Evolutionary conservation across 1,140 invertebrate genomes (phyloP).

Genomic region (Drosophila teissieri): DNA sequence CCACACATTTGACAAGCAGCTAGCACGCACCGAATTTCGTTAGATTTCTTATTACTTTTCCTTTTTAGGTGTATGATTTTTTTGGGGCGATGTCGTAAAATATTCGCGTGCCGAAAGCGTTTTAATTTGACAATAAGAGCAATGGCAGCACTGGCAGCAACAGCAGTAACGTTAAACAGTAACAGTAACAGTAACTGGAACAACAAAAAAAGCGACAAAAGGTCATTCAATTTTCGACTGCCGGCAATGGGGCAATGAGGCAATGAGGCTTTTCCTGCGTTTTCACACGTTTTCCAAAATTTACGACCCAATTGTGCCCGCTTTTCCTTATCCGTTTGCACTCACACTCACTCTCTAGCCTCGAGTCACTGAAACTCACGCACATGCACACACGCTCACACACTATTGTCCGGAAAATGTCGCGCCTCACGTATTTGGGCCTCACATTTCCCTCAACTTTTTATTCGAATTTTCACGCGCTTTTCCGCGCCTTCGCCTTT

Average conservation of each 20-base stretch:
- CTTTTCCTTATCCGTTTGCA: slow-evolving; percentile 20
- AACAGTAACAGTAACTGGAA: slow-evolving; percentile 34
- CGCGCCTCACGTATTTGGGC: slow-evolving; percentile 46
- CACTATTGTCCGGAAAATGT: slow-evolving; percentile 22
- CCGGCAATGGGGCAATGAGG: slow-evolving; percentile 79
- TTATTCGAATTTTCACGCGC: slow-evolving; percentile 20
- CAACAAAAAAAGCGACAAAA: slow-evolving; percentile 62
- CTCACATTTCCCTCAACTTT: slow-evolving; percentile 50
- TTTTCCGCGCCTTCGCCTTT: slow-evolving; percentile 47
- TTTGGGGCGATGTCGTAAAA: slow-evolving; percentile 75
- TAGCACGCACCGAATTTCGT: slow-evolving; percentile 50
- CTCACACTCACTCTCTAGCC: slow-evolving; percentile 8
- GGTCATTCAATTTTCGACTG: slow-evolving; percentile 69
- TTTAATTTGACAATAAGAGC: slow-evolving; percentile 56
- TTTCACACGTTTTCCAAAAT: slow-evolving; percentile 80
- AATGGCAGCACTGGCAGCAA: slow-evolving; percentile 15
- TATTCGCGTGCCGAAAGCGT: slow-evolving; percentile 72
- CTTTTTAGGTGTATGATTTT: slow-evolving; percentile 57
- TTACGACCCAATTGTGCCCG: slow-evolving; percentile 66
- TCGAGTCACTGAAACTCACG: slow-evolving; percentile 14
- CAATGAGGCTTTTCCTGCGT: slow-evolving; percentile 81
- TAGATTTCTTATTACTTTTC: slow-evolving; percentile 14
- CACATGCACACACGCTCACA: slow-evolving; percentile 14
- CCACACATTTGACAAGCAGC: slow-evolving; percentile 57
- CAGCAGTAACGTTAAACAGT: too few relatives aligned